Evolutionary conservation across 2,797 vertebrate species (phyloP).

Genomic region (Eulemur albifrons): DNA sequence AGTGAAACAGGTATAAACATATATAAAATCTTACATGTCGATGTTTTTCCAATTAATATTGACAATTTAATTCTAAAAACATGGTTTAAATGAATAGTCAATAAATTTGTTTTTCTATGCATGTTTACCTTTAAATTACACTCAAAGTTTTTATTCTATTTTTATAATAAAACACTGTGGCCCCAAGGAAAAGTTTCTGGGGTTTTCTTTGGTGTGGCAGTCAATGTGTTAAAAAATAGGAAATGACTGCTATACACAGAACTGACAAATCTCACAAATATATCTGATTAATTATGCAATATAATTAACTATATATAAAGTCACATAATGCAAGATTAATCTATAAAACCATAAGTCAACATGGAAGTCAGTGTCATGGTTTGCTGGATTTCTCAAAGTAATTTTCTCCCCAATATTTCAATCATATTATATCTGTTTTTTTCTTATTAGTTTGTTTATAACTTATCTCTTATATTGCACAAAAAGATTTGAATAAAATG

Average conservation of each 20-base stretch:
- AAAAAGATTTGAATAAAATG: background rate
- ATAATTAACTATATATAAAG: background rate
- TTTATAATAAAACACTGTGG: too few relatives aligned
- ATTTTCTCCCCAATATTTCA: background rate
- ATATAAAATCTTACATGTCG: too few relatives aligned
- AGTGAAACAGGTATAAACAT: too few relatives aligned
- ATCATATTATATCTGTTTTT: background rate
- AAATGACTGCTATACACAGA: background rate
- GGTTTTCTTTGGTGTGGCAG: too few relatives aligned
- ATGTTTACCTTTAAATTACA: too few relatives aligned
- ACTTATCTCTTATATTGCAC: background rate
- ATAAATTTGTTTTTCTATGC: too few relatives aligned
- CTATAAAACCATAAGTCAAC: too few relatives aligned
- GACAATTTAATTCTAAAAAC: too few relatives aligned
- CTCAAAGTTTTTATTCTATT: too few relatives aligned
- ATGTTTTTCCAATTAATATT: too few relatives aligned
- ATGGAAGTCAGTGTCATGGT: background rate
- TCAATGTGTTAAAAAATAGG: background rate
- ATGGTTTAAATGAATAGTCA: too few relatives aligned
- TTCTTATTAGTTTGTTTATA: background rate
- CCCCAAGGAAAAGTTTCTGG: too few relatives aligned
- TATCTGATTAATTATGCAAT: background rate
- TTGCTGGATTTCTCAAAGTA: background rate
- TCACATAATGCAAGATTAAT: background rate
- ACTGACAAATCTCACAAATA: background rate